phyloP scores from a whole-genome alignment of 2,113 vertebrate species.

The Mesoclemmys tuberculata region DNA sequence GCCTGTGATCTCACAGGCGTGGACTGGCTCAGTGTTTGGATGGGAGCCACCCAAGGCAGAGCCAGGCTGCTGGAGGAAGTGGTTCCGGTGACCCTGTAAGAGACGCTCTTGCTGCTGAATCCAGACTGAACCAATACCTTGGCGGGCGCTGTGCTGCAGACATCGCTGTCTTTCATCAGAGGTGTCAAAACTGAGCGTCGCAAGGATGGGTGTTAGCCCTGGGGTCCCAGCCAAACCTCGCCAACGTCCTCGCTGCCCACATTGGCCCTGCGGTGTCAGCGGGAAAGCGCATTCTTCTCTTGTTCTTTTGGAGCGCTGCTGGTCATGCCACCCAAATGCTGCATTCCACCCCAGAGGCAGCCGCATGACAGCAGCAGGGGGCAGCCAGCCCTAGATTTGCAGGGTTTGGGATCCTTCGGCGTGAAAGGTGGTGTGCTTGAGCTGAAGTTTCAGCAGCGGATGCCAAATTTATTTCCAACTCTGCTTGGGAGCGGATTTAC shows the following conservation, averaged over 20 bases:
- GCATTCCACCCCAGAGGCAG: neutral
- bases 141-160: neutral
- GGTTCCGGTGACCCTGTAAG: neutral
- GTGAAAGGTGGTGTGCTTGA: conserved; percentile 38
- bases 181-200: neutral
- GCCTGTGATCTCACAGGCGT: neutral
- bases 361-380: neutral
- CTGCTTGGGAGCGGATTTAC: conserved; percentile 64
- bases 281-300: neutral
- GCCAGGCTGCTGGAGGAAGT: neutral
- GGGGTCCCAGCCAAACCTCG: neutral
- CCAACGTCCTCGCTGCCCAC: neutral
- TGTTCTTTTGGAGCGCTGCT: neutral
- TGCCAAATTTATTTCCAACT: conserved; percentile 83
- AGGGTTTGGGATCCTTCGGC: neutral
- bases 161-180: neutral
- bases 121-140: neutral
- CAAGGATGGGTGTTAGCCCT: neutral
- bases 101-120: neutral
- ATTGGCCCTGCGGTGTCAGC: neutral
- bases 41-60: neutral
- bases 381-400: neutral
- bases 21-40: neutral
- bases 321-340: neutral
- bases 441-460: conserved; percentile 72